These are phyloP conservation scores for Microtus pennsylvanicus DNA, from an alignment of 2,113 vertebrate species.

Conservation along the genomic window DNA sequence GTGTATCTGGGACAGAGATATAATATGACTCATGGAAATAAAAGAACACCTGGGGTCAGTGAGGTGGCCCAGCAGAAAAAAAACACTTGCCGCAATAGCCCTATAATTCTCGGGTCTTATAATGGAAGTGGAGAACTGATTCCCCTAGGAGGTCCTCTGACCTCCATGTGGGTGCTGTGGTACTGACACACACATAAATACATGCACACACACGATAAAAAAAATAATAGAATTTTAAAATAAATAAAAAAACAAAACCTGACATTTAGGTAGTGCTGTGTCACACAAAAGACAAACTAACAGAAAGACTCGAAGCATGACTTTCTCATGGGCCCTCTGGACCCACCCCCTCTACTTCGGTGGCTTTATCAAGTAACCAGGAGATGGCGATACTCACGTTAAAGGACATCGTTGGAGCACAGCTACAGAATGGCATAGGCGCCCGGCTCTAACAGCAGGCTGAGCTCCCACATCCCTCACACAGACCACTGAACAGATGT, in stretches of 20 bases:
- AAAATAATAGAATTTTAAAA: background rate
- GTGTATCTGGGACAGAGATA: background rate
- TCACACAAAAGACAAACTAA: background rate
- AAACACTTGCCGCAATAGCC: background rate
- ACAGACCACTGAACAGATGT: constrained; percentile 30
- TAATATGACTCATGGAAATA: background rate
- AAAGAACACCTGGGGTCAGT: background rate
- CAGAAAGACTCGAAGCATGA: background rate
- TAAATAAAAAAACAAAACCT: background rate
- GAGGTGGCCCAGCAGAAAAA: background rate
- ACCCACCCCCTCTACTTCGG: background rate
- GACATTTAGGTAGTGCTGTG: background rate
- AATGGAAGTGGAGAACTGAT: background rate
- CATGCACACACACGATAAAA: background rate
- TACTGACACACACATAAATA: background rate
- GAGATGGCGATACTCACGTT: background rate
- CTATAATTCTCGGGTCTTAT: background rate
- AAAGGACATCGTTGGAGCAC: background rate
- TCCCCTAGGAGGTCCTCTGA: background rate
- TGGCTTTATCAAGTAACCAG: background rate
- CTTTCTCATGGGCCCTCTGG: background rate
- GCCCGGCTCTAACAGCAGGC: background rate
- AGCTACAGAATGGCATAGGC: background rate
- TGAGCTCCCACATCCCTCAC: background rate
- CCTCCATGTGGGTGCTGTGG: background rate